Evolutionary conservation across 1,140 invertebrate genomes (phyloP).

Genomic region (Papilio helenus): DNA sequence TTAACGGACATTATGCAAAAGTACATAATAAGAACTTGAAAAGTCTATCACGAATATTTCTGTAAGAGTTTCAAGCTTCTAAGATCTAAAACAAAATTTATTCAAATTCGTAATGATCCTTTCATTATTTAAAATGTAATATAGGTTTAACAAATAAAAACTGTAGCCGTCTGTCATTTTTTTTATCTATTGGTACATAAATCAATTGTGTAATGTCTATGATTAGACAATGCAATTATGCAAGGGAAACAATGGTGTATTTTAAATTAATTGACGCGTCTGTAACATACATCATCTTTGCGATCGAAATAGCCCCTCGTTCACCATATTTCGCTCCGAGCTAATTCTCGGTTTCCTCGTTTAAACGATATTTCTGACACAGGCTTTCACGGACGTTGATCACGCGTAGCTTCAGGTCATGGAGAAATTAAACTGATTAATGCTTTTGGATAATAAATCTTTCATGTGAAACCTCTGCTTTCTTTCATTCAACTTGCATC

Average conservation of each 20-base stretch:
- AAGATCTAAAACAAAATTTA: too few species aligned
- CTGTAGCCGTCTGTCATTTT: too few species aligned
- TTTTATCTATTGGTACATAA: too few species aligned
- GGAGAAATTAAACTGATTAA: slow-evolving; percentile 44
- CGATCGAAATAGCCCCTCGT: background rate
- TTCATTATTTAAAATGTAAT: too few species aligned
- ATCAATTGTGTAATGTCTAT: too few species aligned
- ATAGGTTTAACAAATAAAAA: too few species aligned
- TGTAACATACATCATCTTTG: slow-evolving; percentile 14
- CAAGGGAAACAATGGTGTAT: background rate
- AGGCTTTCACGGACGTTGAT: slow-evolving; percentile 44
- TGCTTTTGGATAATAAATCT: slow-evolving; percentile 44
- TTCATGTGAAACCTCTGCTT: slow-evolving; percentile 33
- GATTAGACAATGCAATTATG: too few species aligned
- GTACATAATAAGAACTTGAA: background rate
- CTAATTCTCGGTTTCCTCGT: slow-evolving; percentile 45
- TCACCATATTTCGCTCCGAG: slow-evolving; percentile 47
- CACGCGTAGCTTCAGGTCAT: slow-evolving; percentile 48
- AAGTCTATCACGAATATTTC: too few species aligned
- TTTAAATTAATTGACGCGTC: background rate
- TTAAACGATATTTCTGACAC: slow-evolving; percentile 47
- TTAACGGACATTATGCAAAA: background rate
- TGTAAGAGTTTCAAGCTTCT: too few species aligned
- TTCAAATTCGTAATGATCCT: too few species aligned
- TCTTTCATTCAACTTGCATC: too few species aligned